Conservation (phyloP, 2,113 vertebrate species). For the Bothrops jararaca region DNA sequence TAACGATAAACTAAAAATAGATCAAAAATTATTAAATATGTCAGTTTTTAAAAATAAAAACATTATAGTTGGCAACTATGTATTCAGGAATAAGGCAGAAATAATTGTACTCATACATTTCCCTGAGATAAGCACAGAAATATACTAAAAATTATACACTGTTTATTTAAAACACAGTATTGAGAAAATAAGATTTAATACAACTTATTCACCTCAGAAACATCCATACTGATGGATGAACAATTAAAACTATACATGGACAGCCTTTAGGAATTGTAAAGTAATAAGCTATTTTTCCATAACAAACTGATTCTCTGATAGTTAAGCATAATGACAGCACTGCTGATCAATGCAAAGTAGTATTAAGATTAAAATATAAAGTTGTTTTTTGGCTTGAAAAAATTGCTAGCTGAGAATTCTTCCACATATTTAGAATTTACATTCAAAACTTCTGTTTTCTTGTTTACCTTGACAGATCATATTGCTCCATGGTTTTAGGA, state of each 20-base stretch:
- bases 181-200: background rate
- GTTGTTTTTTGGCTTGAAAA: background rate
- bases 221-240: background rate
- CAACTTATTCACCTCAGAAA: background rate
- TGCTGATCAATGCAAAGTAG: background rate
- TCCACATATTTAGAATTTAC: background rate
- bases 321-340: background rate
- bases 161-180: background rate
- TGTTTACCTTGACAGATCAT: constrained; percentile 90
- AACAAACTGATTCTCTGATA: background rate
- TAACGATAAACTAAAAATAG: constrained; percentile 78
- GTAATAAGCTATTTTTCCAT: background rate
- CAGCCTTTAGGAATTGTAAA: background rate
- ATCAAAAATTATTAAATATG: background rate
- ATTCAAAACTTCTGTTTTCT: background rate
- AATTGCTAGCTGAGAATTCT: background rate
- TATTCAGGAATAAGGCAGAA: background rate
- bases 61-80: background rate
- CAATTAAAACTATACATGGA: background rate
- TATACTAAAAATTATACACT: background rate
- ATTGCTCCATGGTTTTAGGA: constrained; percentile 79
- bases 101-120: background rate
- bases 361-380: background rate
- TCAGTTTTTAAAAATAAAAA: background rate
- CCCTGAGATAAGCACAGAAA: background rate